phyloP scores from a whole-genome alignment of 2,113 vertebrate genomes.

The Lepisosteus oculatus region DNA sequence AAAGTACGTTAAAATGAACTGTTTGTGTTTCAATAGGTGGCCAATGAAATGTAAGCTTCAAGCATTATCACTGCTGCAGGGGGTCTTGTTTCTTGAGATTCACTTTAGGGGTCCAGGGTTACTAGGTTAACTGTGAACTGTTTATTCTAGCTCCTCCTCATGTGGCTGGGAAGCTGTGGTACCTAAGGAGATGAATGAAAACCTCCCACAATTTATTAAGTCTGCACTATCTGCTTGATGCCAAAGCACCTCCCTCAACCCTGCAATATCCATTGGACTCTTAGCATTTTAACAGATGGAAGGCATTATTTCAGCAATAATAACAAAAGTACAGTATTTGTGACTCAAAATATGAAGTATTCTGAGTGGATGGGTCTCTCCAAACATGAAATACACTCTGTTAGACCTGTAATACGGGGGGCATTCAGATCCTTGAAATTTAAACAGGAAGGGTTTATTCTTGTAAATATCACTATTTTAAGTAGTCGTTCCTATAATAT shows the following conservation, averaged over 20 bases:
- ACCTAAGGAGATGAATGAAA: background rate
- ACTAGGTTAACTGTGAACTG: constrained; percentile 12
- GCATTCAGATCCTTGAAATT: background rate
- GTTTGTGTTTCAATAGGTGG: constrained; percentile 43
- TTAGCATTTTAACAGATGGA: too few relatives aligned
- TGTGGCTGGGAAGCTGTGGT: background rate
- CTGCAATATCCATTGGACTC: too few relatives aligned
- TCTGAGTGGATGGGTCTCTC: too few relatives aligned
- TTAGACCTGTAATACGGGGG: background rate
- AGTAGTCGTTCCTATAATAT: too few relatives aligned
- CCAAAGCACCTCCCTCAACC: background rate
- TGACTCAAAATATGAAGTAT: too few relatives aligned
- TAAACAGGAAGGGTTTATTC: background rate
- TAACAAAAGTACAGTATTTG: too few relatives aligned
- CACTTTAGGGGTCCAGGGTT: constrained; percentile 34
- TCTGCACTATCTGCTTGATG: background rate
- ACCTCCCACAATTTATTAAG: background rate
- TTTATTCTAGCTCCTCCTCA: background rate
- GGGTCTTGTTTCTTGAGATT: constrained; percentile 46
- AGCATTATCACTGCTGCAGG: constrained; percentile 33
- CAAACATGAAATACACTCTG: too few relatives aligned
- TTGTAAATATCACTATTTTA: too few relatives aligned
- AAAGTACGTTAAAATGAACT: constrained; percentile 40
- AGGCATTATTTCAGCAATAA: too few relatives aligned
- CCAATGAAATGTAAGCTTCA: constrained; percentile 39